Evolutionary conservation across 2,888 invertebrate genomes (phyloP).

Genomic region (Altica lythri): DNA sequence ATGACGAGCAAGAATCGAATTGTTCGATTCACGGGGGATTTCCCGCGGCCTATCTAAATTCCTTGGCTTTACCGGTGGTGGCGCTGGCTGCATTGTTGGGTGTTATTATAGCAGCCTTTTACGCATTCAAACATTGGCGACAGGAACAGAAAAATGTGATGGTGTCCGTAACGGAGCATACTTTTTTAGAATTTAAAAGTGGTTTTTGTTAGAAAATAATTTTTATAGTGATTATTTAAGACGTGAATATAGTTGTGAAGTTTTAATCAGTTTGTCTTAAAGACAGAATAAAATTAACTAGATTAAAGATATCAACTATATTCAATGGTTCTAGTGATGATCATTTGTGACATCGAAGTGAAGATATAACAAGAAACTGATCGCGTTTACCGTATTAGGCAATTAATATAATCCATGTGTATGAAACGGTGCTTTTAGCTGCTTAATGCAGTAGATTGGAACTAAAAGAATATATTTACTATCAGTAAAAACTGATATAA

Average conservation of each 20-base stretch:
- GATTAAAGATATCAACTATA: too few relatives aligned
- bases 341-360: too few relatives aligned
- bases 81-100: constrained; percentile 45
- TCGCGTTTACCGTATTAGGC: too few relatives aligned
- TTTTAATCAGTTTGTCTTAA: too few relatives aligned
- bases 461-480: too few relatives aligned
- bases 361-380: too few relatives aligned
- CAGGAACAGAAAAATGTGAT: constrained; percentile 55
- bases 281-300: too few relatives aligned
- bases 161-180: constrained; percentile 56
- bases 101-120: constrained; percentile 47
- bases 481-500: too few relatives aligned
- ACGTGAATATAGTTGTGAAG: neutral
- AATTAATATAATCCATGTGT: too few relatives aligned
- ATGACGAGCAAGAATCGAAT: constrained; percentile 78
- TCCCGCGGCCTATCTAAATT: constrained; percentile 63
- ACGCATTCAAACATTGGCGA: constrained; percentile 52
- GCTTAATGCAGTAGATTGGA: too few relatives aligned
- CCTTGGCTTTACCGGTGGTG: constrained; percentile 48
- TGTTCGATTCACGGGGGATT: constrained; percentile 73
- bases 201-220: constrained; percentile 52
- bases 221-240: neutral
- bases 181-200: constrained; percentile 56
- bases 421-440: too few relatives aligned
- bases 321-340: neutral